Conservation (phyloP, 2,113 vertebrate species). For the Opisthocomus hoazin region DNA sequence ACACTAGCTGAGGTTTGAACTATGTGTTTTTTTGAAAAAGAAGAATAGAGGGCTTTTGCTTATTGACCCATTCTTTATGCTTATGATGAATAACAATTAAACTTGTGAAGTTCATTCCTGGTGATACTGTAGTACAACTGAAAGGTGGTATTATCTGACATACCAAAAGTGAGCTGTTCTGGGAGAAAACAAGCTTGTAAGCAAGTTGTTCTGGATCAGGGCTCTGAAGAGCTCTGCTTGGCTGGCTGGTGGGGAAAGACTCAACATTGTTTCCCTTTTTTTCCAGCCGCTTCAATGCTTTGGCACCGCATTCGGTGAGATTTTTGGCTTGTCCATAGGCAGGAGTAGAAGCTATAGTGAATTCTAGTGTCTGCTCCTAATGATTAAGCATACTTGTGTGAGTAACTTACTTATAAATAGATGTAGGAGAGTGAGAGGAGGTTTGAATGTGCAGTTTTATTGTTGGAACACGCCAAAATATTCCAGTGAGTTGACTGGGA, state of each 20-base stretch:
- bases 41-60: neutral
- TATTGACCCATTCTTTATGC: neutral
- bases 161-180: accelerated
- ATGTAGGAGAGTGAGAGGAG: neutral
- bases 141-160: neutral
- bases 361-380: neutral
- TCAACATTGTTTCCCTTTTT: neutral
- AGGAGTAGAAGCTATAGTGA: neutral
- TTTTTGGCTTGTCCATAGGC: neutral
- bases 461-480: constrained; percentile 39
- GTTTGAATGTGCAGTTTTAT: constrained; percentile 26
- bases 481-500: constrained; percentile 61
- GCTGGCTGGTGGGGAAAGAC: neutral
- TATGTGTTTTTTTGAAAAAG: neutral
- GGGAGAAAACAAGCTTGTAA: neutral
- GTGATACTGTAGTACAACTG: neutral
- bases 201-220: neutral
- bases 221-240: neutral
- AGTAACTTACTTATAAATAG: constrained; percentile 34
- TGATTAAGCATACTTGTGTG: neutral
- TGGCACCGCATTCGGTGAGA: neutral
- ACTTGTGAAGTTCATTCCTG: neutral
- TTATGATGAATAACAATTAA: neutral
- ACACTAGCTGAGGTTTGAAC: neutral
- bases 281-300: neutral